Percentiles rank a stretch among this genome's conserved stretches.
These are phyloP conservation scores for Mnemiopsis leidyi DNA, from an alignment of 37 sponge, comb jelly and placozoan genomes.

Conservation along the genomic window DNA sequence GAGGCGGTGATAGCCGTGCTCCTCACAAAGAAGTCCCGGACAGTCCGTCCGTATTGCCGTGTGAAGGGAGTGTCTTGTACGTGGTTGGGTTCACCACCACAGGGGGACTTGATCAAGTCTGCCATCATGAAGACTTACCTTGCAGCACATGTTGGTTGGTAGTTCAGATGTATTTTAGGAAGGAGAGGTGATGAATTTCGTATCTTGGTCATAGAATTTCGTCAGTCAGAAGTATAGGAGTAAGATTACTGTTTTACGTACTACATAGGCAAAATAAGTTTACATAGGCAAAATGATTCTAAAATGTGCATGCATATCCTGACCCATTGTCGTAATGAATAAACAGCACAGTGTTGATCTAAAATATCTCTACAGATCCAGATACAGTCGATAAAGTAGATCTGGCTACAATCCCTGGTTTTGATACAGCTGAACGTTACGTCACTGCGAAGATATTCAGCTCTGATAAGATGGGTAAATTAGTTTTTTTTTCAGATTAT, in stretches of 20 bases:
- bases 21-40: background rate
- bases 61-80: background rate
- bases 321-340: no score
- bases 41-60: background rate
- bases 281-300: no score
- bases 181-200: no score
- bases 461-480: background rate
- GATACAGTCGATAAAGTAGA: background rate
- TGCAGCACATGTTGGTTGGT: background rate
- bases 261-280: no score
- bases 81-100: background rate
- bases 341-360: no score
- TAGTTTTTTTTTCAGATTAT: background rate
- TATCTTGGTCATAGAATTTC: no score
- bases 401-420: background rate
- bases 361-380: slow-evolving; percentile 17
- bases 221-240: no score
- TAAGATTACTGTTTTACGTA: no score
- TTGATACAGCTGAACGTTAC: background rate
- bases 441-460: background rate
- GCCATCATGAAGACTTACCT: slow-evolving; percentile 13
- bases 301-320: no score
- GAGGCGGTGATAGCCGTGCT: background rate
- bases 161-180: no score
- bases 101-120: background rate